Evolutionary conservation across 2,888 invertebrate species (phyloP).

Genomic region (Campaea margaritaria): DNA sequence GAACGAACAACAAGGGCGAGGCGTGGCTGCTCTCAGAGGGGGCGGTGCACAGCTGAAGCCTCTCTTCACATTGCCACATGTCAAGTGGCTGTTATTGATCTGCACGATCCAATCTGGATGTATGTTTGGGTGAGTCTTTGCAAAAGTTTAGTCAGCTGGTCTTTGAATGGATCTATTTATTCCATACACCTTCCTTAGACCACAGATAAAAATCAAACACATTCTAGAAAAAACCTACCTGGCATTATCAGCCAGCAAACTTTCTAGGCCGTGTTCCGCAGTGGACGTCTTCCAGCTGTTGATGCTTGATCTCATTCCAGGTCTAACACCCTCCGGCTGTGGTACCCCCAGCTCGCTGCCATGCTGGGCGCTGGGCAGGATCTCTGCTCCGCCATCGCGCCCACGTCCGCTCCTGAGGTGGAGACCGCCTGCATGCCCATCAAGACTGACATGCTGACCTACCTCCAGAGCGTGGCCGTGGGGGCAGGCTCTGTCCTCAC

Average conservation of each 20-base stretch:
- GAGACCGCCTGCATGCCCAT: conserved; percentile 64
- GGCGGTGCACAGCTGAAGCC: conserved; percentile 87
- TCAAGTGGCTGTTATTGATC: conserved; percentile 86
- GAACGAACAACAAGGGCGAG: conserved; percentile 64
- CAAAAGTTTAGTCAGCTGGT: too few relatives aligned
- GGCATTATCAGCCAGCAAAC: too few relatives aligned
- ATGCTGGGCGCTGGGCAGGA: conserved; percentile 81
- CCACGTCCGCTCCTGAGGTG: conserved; percentile 41
- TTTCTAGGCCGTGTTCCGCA: too few relatives aligned
- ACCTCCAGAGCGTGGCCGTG: conserved; percentile 89
- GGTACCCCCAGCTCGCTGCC: conserved; percentile 94
- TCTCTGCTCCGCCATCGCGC: conserved; percentile 72
- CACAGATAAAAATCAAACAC: too few relatives aligned
- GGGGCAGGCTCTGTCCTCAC: conserved; percentile 86
- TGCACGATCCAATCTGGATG: conserved; percentile 77
- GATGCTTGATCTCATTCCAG: conserved; percentile 67
- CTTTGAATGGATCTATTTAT: too few relatives aligned
- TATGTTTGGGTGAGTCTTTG: conserved; percentile 72
- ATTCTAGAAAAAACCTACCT: too few relatives aligned
- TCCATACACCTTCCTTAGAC: too few relatives aligned
- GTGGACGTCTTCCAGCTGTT: background rate
- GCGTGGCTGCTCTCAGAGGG: conserved; percentile 81
- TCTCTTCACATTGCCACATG: conserved; percentile 87
- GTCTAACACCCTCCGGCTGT: conserved; percentile 92
- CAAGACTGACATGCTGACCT: conserved; percentile 86